A percentile compares a stretch with the other conserved stretches of the same genome.
Conservation (phyloP, 2,113 vertebrate species). For the Campylomormyrus tamandua region DNA sequence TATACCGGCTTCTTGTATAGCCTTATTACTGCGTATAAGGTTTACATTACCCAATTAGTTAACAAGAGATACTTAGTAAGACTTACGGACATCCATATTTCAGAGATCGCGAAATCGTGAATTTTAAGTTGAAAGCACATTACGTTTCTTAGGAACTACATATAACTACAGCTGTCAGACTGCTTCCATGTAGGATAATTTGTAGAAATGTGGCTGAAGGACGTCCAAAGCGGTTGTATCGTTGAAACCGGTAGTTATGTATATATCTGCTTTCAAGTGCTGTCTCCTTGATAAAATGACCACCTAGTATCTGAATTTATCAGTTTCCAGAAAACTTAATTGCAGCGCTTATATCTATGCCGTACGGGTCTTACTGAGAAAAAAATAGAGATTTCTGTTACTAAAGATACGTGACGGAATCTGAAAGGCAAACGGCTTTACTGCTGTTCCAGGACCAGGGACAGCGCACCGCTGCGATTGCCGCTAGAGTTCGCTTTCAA, state of each 20-base stretch:
- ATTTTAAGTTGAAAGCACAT: not conserved
- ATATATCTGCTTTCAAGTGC: not conserved
- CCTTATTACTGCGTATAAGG: not conserved
- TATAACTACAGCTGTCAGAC: conserved; percentile 1
- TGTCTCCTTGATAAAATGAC: not conserved
- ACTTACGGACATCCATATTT: not conserved
- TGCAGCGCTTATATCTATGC: not conserved
- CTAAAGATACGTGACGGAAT: not conserved
- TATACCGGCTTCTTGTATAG: not conserved
- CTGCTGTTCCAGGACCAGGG: conserved; percentile 38
- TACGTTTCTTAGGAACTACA: not conserved
- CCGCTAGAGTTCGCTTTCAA: conserved; percentile 45
- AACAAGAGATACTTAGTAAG: conserved; percentile 11
- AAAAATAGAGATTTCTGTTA: not conserved
- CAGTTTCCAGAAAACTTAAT: not conserved
- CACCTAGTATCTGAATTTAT: not conserved
- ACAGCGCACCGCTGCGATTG: conserved; percentile 33
- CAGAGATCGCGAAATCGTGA: not conserved
- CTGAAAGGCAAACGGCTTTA: conserved; percentile 16
- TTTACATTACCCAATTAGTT: conserved; percentile 11
- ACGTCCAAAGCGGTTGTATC: not conserved
- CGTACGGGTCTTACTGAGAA: not conserved
- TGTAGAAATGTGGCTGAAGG: conserved; percentile 7
- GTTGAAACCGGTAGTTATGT: not conserved
- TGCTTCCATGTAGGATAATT: not conserved